phyloP scores from a whole-genome alignment of 2,113 vertebrate genomes.

The Anser brachyrhynchus region DNA sequence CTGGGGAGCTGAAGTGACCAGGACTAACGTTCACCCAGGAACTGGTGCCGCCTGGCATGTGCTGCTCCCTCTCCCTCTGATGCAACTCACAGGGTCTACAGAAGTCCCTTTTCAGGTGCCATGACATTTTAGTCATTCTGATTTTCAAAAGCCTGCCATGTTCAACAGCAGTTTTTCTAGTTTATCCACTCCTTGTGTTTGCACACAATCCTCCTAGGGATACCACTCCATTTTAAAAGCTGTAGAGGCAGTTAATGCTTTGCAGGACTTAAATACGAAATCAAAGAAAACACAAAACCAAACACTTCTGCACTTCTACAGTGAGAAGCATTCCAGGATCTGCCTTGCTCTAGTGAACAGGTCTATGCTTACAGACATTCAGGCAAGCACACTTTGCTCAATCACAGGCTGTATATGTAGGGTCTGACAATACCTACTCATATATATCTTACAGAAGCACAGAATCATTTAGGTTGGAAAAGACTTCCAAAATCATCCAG shows the following conservation, averaged over 20 bases:
- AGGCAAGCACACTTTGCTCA: background rate
- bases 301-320: background rate
- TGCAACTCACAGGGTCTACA: background rate
- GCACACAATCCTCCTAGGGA: background rate
- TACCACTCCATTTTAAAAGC: background rate
- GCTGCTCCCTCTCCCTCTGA: background rate
- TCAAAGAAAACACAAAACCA: background rate
- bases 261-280: background rate
- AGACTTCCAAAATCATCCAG: too few species aligned
- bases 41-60: background rate
- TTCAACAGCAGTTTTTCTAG: background rate
- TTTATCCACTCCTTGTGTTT: background rate
- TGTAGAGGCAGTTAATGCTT: background rate
- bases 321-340: rapidly evolving
- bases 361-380: background rate
- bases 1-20: background rate
- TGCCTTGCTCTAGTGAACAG: background rate
- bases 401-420: background rate
- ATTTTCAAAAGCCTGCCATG: background rate
- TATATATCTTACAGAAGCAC: too few species aligned
- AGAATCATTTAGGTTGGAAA: too few species aligned
- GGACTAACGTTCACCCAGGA: background rate
- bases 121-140: background rate
- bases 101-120: background rate
- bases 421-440: background rate